These are phyloP conservation scores for Peromyscus nudipes DNA, from an alignment of 2,797 vertebrate species.

Conservation along the genomic window DNA sequence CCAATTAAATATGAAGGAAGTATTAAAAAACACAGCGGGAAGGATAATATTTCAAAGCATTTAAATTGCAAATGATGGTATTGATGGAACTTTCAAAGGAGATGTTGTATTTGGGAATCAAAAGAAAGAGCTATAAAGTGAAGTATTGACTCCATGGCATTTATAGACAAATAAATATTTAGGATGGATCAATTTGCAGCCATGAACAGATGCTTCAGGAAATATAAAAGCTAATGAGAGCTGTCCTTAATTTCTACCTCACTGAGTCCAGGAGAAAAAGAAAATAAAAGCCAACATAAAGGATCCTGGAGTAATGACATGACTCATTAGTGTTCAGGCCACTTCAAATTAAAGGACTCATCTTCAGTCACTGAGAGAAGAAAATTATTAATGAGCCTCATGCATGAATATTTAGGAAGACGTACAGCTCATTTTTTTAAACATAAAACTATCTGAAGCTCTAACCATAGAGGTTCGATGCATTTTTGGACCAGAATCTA, in stretches of 20 bases:
- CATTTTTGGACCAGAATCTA: constrained; percentile 65
- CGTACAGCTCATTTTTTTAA: constrained; percentile 27
- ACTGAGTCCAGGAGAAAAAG: constrained; percentile 66
- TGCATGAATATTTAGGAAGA: constrained; percentile 75
- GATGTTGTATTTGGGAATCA: constrained; percentile 64
- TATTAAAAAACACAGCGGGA: constrained; percentile 87
- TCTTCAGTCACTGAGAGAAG: constrained; percentile 74
- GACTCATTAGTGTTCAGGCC: constrained; percentile 82
- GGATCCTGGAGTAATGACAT: constrained; percentile 79
- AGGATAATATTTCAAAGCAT: constrained; percentile 86
- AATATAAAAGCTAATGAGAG: constrained; percentile 82
- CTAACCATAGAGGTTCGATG: constrained; percentile 21
- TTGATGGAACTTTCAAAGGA: constrained; percentile 84
- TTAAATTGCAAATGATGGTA: constrained; percentile 89
- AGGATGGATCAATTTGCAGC: constrained; percentile 78
- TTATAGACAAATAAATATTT: constrained; percentile 79
- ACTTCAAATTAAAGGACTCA: constrained; percentile 83
- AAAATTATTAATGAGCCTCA: constrained; percentile 74
- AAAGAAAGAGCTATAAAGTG: constrained; percentile 64
- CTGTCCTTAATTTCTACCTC: constrained; percentile 79
- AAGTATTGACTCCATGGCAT: constrained; percentile 79
- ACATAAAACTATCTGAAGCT: constrained; percentile 58
- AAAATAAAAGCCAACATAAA: constrained; percentile 74
- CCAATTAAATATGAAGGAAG: constrained; percentile 89
- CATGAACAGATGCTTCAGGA: constrained; percentile 76